Conservation (phyloP, 2,888 invertebrate species). For the Allacma fusca region DNA sequence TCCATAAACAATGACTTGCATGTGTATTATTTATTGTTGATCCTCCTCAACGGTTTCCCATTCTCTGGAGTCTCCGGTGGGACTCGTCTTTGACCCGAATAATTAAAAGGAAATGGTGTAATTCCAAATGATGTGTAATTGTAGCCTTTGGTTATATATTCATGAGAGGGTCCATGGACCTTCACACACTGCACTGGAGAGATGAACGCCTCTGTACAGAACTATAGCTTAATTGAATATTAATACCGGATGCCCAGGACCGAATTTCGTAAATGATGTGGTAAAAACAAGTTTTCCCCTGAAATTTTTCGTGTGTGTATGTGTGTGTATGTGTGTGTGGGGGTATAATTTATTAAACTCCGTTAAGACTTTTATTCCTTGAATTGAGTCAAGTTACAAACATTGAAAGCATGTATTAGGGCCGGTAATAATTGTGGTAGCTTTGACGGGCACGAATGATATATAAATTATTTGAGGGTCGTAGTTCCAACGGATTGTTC, state of each 20-base stretch:
- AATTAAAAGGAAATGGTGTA: conserved; percentile 36
- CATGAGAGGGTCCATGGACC: neutral
- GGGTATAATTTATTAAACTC: too few relatives aligned
- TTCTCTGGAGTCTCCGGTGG: too few relatives aligned
- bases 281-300: neutral
- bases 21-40: too few relatives aligned
- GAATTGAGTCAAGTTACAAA: too few relatives aligned
- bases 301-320: neutral
- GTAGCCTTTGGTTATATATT: conserved; percentile 7
- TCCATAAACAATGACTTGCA: too few relatives aligned
- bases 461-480: neutral
- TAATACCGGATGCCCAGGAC: neutral
- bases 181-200: neutral
- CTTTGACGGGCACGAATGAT: neutral
- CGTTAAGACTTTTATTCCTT: too few relatives aligned
- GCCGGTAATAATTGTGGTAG: too few relatives aligned
- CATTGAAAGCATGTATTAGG: too few relatives aligned
- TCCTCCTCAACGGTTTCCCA: too few relatives aligned
- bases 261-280: neutral
- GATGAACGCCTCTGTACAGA: neutral
- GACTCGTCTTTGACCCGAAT: neutral
- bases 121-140: neutral
- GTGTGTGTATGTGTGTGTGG: too few relatives aligned
- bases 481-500: too few relatives aligned
- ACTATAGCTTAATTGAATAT: neutral